These are phyloP conservation scores for Oscheius sp. DNA, from an alignment of 2,888 invertebrate genomes.

Conservation along the genomic window DNA sequence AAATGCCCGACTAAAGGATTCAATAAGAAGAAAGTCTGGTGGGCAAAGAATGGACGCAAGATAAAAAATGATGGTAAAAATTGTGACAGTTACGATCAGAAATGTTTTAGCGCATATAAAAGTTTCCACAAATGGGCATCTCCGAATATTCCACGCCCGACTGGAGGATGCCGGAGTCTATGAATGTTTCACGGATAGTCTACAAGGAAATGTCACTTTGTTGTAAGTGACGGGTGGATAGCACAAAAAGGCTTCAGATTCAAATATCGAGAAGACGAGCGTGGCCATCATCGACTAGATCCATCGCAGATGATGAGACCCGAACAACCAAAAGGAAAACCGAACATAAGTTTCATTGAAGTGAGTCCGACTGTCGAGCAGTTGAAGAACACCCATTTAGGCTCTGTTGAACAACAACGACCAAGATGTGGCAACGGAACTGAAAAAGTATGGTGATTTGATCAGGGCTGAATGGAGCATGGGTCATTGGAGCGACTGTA, in stretches of 20 bases:
- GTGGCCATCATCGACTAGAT: conserved; percentile 8
- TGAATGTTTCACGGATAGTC: conserved; percentile 79
- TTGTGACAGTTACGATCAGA: neutral
- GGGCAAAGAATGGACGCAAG: conserved; percentile 86
- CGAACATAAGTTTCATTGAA: conserved; percentile 48
- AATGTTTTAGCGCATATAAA: conserved; percentile 76
- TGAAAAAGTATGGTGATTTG: conserved; percentile 46
- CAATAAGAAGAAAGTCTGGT: conserved; percentile 81
- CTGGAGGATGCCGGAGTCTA: conserved; percentile 75
- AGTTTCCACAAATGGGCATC: conserved; percentile 88
- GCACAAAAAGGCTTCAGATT: neutral
- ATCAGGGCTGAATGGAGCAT: conserved; percentile 50
- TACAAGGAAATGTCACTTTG: conserved; percentile 82
- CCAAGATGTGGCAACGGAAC: conserved; percentile 42
- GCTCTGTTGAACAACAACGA: conserved; percentile 44
- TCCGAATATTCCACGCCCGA: conserved; percentile 85
- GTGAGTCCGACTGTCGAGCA: conserved; percentile 8
- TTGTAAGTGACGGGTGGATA: conserved; percentile 72
- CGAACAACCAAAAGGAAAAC: conserved; percentile 1
- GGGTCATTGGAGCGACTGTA: conserved; percentile 59
- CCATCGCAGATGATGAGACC: conserved; percentile 38
- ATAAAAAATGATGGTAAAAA: conserved; percentile 79
- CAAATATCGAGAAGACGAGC: conserved; percentile 30
- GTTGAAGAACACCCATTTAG: conserved; percentile 23
- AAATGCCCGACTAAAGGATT: conserved; percentile 89